Conservation (phyloP, 2,113 vertebrate species). For the Petaurus breviceps region DNA sequence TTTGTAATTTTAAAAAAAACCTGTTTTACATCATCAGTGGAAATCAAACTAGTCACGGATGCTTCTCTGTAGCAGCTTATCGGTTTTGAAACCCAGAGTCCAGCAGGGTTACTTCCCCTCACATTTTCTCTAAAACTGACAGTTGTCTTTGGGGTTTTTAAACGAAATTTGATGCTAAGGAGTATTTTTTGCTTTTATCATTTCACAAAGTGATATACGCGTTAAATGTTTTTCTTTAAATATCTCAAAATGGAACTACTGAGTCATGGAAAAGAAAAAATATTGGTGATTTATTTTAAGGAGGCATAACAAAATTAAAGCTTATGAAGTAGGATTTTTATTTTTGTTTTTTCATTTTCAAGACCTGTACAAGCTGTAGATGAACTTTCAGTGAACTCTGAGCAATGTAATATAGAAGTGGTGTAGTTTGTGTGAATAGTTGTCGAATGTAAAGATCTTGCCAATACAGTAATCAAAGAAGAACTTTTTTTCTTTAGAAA, state of each 20-base stretch:
- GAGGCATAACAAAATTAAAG: not conserved
- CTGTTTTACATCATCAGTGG: not conserved
- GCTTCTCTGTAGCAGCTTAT: not conserved
- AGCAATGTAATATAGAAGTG: conserved; percentile 25
- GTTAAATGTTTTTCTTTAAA: not conserved
- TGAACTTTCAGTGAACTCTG: not conserved
- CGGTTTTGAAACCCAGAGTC: not conserved
- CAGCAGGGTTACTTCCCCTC: not conserved
- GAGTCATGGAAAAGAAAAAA: not conserved
- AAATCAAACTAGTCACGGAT: not conserved
- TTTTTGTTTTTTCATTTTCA: not conserved
- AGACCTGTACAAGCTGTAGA: not conserved
- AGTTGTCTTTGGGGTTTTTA: conserved; percentile 20
- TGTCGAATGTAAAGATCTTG: not conserved
- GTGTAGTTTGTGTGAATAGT: conserved; percentile 17
- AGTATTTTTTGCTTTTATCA: conserved; percentile 10
- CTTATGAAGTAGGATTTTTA: not conserved
- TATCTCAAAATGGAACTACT: not conserved
- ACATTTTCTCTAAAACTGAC: not conserved
- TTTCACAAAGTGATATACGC: not conserved
- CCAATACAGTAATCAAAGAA: conserved; percentile 5
- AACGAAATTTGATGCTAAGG: not conserved
- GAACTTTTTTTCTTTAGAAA: not conserved
- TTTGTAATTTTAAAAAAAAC: conserved; percentile 33
- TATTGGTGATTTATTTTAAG: not conserved